These are phyloP conservation scores for Hippoglossus hippoglossus DNA, from an alignment of 2,797 vertebrate genomes.

Conservation along the genomic window DNA sequence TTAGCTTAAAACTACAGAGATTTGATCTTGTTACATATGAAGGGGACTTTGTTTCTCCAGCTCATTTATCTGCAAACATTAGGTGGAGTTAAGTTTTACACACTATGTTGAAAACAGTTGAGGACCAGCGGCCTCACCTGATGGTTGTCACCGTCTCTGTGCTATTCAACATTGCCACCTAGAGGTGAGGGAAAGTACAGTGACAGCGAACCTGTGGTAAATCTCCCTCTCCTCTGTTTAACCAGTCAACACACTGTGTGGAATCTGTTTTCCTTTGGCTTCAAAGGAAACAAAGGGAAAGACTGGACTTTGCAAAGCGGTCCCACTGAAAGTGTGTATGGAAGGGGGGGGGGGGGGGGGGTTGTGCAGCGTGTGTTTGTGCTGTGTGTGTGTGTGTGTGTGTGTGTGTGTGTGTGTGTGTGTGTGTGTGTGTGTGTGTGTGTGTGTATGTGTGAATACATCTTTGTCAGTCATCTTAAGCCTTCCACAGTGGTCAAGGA, in stretches of 20 bases:
- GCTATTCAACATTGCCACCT: constrained; percentile 65
- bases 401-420: neutral
- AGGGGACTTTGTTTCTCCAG: neutral
- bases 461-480: constrained; percentile 9
- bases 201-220: neutral
- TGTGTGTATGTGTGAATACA: neutral
- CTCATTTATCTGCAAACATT: neutral
- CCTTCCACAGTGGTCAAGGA: constrained; percentile 28
- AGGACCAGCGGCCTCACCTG: neutral
- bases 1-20: neutral
- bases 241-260: neutral
- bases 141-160: neutral
- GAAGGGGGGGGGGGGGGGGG: neutral
- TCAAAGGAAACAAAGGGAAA: constrained; percentile 13
- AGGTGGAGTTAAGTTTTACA: neutral
- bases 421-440: neutral
- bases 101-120: neutral
- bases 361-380: neutral
- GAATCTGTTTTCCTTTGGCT: constrained; percentile 9
- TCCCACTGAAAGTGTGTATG: constrained; percentile 23
- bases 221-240: neutral
- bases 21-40: neutral
- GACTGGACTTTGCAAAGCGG: neutral
- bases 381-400: neutral
- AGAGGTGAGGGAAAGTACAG: constrained; percentile 10